Evolutionary conservation across 1,140 invertebrate species (phyloP).

Genomic region (Temnothorax nylanderi): DNA sequence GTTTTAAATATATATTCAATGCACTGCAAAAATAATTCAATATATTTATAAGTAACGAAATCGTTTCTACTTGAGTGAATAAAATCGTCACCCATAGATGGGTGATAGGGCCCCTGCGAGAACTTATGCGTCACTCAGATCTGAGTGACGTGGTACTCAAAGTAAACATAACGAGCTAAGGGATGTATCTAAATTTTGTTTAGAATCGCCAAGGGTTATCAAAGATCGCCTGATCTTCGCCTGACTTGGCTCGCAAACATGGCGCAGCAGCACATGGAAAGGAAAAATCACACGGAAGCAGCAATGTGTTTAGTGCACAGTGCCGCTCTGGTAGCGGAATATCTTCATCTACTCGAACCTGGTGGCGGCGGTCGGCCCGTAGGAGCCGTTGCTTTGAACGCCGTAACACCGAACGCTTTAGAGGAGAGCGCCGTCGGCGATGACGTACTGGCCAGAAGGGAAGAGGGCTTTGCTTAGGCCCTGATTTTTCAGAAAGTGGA

Average conservation of each 20-base stretch:
- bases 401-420: conserved; percentile 95
- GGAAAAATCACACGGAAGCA: conserved; percentile 97
- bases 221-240: conserved; percentile 97
- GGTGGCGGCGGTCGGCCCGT: conserved; percentile 87
- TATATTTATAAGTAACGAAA: no score
- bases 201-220: conserved; percentile 98
- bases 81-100: no score
- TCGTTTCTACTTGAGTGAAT: no score
- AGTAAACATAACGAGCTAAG: neutral
- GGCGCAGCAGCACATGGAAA: conserved; percentile 95
- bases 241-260: conserved; percentile 99
- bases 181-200: conserved; percentile 7
- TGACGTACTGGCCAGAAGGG: conserved; percentile 90
- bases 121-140: no score
- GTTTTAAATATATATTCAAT: no score
- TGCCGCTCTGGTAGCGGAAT: conserved; percentile 97
- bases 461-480: conserved; percentile 96
- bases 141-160: no score
- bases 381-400: conserved; percentile 94
- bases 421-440: conserved; percentile 98
- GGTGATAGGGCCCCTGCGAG: no score
- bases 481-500: conserved; percentile 96
- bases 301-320: conserved; percentile 98
- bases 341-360: conserved; percentile 92
- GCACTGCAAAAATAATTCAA: no score